Evolutionary conservation across 2,113 vertebrate genomes (phyloP).

Genomic region (Lepisosteus oculatus): DNA sequence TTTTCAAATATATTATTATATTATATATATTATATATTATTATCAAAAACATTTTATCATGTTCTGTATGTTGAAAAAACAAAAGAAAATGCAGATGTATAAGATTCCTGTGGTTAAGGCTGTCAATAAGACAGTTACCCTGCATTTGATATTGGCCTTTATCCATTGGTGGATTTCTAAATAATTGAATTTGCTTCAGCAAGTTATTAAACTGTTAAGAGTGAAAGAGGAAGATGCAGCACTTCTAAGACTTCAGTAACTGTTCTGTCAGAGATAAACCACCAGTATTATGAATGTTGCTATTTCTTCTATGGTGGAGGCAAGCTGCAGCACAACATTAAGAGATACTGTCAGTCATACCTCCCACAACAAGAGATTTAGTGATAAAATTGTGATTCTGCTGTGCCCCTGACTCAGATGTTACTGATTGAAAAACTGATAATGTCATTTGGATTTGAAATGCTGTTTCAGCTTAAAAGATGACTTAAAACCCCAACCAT

Average conservation of each 20-base stretch:
- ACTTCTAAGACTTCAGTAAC: neutral
- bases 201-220: conserved; percentile 17
- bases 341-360: conserved; percentile 15
- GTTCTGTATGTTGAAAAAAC: too few relatives aligned
- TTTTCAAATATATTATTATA: too few relatives aligned
- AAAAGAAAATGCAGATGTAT: neutral
- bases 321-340: neutral
- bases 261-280: conserved; percentile 14
- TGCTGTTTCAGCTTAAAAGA: neutral
- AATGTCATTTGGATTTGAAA: conserved; percentile 6
- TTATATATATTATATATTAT: too few relatives aligned
- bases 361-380: conserved; percentile 15
- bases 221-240: neutral
- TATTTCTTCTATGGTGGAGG: neutral
- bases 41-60: too few relatives aligned
- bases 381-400: conserved; percentile 5
- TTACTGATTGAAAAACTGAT: conserved; percentile 3
- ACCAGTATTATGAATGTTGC: neutral
- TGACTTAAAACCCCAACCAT: neutral
- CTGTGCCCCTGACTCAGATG: neutral
- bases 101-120: too few relatives aligned
- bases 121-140: too few relatives aligned
- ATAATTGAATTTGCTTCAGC: conserved; percentile 5
- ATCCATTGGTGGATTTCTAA: conserved; percentile 11
- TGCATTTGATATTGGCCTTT: conserved; percentile 4